Percentiles rank a stretch among this genome's conserved stretches.
These are phyloP conservation scores for Oeneis ivallda DNA, from an alignment of 2,888 invertebrate genomes.

Conservation along the genomic window DNA sequence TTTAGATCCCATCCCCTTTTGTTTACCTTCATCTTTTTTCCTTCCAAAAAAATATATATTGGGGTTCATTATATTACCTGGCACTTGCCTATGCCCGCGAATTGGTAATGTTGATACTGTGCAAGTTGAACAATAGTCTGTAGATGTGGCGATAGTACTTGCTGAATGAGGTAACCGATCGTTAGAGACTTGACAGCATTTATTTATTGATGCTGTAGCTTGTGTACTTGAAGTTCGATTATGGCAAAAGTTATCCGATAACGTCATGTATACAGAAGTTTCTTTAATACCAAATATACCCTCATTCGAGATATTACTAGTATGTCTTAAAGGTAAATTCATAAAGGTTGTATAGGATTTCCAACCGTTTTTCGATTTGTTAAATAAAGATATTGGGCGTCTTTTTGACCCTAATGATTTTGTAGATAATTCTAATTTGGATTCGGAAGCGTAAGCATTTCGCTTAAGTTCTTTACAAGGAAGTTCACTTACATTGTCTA, in stretches of 20 bases:
- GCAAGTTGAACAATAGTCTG: constrained; percentile 46
- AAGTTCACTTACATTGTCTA: constrained; percentile 1
- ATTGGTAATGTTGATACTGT: constrained; percentile 42
- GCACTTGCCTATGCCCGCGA: constrained; percentile 35
- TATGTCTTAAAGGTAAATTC: constrained; percentile 6
- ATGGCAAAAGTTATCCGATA: constrained; percentile 51
- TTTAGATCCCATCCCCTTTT: constrained; percentile 60
- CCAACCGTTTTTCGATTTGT: constrained; percentile 9
- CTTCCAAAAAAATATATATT: constrained; percentile 64
- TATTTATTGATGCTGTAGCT: constrained; percentile 73
- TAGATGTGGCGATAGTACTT: constrained; percentile 32
- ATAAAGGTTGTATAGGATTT: constrained; percentile 18
- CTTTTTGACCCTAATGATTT: constrained; percentile 3
- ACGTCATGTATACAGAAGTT: constrained; percentile 63
- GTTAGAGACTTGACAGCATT: constrained; percentile 64
- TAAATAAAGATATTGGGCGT: not conserved
- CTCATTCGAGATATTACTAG: constrained; percentile 20
- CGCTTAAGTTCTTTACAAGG: not conserved
- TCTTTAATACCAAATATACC: constrained; percentile 51
- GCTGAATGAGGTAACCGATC: constrained; percentile 21
- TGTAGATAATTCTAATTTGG: constrained; percentile 7
- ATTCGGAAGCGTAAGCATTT: constrained; percentile 3
- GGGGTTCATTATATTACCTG: constrained; percentile 45
- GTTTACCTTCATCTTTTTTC: constrained; percentile 49
- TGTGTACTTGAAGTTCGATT: constrained; percentile 61